Evolutionary conservation across 2,113 vertebrate genomes (phyloP).

Genomic region (Chaetodon trifascialis): DNA sequence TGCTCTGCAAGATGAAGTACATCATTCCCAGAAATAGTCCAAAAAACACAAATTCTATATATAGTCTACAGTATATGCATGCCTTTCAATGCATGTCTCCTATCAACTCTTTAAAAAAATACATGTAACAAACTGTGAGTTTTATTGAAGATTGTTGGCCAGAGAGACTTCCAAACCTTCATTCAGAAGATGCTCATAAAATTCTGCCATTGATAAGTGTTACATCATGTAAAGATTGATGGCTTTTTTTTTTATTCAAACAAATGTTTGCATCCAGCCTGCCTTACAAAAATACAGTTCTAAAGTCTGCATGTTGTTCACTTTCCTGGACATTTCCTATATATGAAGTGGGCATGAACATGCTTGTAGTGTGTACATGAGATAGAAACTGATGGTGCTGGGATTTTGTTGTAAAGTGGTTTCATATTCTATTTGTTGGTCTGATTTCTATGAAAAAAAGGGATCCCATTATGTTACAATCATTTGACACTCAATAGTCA

Average conservation of each 20-base stretch:
- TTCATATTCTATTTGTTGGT: constrained; percentile 45
- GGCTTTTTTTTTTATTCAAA: constrained; percentile 9
- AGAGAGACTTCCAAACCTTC: constrained; percentile 1
- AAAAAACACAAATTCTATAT: not conserved
- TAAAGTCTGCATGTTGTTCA: constrained; percentile 35
- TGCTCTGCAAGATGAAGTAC: constrained; percentile 10
- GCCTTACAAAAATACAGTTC: constrained; percentile 4
- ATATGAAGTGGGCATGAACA: constrained; percentile 51
- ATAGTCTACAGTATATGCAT: constrained; percentile 31
- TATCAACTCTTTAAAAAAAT: not conserved
- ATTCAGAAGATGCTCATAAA: constrained; percentile 14
- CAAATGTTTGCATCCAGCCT: constrained; percentile 17
- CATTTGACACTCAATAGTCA: not conserved
- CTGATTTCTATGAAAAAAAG: constrained; percentile 21
- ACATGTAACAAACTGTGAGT: not conserved
- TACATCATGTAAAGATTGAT: not conserved
- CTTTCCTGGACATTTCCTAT: constrained; percentile 3
- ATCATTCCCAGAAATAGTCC: not conserved
- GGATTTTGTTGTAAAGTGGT: constrained; percentile 38
- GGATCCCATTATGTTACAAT: constrained; percentile 7
- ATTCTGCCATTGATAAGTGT: constrained; percentile 6
- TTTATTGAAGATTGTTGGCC: not conserved
- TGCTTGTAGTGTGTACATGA: constrained; percentile 34
- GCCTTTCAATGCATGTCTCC: constrained; percentile 36
- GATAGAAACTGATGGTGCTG: constrained; percentile 11